Base-by-base conservation (phyloP, 2,888 invertebrate species). In the Leptopilina myrica region DNA sequence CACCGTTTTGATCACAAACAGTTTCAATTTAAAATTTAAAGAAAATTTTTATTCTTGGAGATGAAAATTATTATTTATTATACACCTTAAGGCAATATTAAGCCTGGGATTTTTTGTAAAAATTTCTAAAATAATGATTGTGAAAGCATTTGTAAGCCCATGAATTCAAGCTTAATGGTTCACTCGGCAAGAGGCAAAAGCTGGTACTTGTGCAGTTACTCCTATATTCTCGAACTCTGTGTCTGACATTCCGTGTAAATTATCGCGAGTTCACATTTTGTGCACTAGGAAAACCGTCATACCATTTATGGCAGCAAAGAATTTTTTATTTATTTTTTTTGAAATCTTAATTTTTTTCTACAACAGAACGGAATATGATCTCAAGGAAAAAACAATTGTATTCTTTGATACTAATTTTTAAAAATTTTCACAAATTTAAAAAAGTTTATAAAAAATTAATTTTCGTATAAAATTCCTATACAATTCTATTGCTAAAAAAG, bases 191-290 rank as follows among this genome's bases (percentile, higher is more conserved):
- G 69, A 69, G 53, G 33, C 53, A 33, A 33, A 69, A 69, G 53
- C 69, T 69, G 69, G 69, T 33, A 33, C 33, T 69, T 69, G 26
- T 53, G 53, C 69, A 53, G 53, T 53, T 53, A n/a, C 53, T 69
- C 26, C 69, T 69, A 69, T 69, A 69, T 69, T 69, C 53, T 69
- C 69, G 8, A 69, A 53, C 53, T 26, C 26, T 69, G 69, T 53
- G 53, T 69, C 53, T 69, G 69, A 69, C 69, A 69, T 33, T 53
- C 53, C 26, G 49, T 69, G 69, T 53, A 69, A 69, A 69, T 69
- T 69, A 69, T 53, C 53, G 69, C 12, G 26, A 64, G 40, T 64
- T 40, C 40, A 40, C 64, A 33, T 64, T 64, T 64, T 40, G 26
- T 33, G 33, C 62, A 9, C 62, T 20, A 20, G 62, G 20, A 62